Conservation (phyloP, 2,797 vertebrate species). For the Rhodeus uyekii region DNA sequence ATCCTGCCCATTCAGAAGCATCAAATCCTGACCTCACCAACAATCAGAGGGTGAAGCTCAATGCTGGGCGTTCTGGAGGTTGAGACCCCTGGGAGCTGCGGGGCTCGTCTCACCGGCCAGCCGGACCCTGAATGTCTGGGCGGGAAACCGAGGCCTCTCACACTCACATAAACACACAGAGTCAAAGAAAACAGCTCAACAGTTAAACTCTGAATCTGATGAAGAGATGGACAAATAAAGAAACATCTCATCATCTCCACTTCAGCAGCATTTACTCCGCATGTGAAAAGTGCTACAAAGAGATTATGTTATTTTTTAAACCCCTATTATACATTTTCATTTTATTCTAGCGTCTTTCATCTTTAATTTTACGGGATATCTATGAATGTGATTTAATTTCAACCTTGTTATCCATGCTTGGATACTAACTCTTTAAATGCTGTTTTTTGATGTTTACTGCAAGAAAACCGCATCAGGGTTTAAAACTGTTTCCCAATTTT, state of each 20-base stretch:
- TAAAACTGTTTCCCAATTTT: neutral
- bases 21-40: neutral
- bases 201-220: neutral
- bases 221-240: no score
- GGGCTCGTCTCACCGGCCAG: constrained; percentile 73
- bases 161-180: constrained; percentile 45
- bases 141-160: constrained; percentile 62
- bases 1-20: neutral
- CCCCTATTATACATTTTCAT: no score
- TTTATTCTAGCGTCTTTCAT: no score
- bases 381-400: no score
- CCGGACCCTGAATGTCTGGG: constrained; percentile 72
- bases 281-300: no score
- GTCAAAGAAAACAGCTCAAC: constrained; percentile 26
- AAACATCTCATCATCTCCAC: no score
- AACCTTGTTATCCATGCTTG: no score
- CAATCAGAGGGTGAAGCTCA: constrained; percentile 22
- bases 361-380: no score
- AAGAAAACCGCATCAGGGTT: neutral
- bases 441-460: neutral
- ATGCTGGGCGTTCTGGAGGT: constrained; percentile 62
- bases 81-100: constrained; percentile 61
- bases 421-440: no score
- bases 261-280: no score
- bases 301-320: no score